These are phyloP conservation scores for Odobenus rosmarus DNA, from an alignment of 2,113 vertebrate species.

Conservation along the genomic window DNA sequence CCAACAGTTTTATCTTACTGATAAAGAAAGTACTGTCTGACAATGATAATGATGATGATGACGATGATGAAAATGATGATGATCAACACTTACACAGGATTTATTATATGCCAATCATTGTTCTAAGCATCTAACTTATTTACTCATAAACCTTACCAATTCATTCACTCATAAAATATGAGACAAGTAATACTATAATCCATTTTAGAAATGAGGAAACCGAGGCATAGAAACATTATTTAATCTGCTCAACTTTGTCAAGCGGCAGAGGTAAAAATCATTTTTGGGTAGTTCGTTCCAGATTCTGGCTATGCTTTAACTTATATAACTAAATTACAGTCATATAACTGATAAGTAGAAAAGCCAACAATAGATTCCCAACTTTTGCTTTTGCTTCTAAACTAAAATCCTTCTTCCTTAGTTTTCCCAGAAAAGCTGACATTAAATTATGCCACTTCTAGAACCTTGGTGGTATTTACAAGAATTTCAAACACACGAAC, in stretches of 20 bases:
- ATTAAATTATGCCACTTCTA: not conserved
- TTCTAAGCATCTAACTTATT: not conserved
- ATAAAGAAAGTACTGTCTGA: not conserved
- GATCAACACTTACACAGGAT: not conserved
- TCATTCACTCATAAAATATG: not conserved
- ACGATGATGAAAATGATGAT: not conserved
- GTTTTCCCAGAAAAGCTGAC: not conserved
- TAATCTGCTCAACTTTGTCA: not conserved
- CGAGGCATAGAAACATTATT: not conserved
- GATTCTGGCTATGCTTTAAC: not conserved
- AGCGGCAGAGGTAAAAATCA: not conserved
- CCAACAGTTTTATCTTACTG: not conserved
- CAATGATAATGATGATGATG: not conserved
- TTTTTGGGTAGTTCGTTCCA: not conserved
- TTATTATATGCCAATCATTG: not conserved
- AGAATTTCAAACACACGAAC: not conserved
- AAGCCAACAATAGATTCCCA: not conserved
- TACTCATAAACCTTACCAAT: conserved; percentile 15
- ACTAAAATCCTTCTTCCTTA: not conserved
- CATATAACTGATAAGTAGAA: not conserved
- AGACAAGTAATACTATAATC: not conserved
- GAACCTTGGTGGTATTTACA: not conserved
- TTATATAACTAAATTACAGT: not conserved
- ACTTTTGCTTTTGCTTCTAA: not conserved
- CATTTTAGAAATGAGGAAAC: not conserved